Evolutionary conservation across 2,888 invertebrate species (phyloP).

Genomic region (Hyppa rectilinea): DNA sequence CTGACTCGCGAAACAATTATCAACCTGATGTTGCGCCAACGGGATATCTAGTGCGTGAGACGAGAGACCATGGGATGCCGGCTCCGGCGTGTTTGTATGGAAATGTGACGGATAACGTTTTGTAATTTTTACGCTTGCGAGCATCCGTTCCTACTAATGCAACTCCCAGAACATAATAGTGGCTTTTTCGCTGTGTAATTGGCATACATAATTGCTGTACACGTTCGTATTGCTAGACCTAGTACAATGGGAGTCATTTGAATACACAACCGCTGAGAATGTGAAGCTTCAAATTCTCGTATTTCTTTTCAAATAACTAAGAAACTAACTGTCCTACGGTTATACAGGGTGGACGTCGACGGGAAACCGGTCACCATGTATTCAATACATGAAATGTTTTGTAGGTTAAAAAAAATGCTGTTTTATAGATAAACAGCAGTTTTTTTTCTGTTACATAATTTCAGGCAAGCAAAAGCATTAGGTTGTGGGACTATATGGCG

Average conservation of each 20-base stretch:
- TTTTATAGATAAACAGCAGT: too few species aligned
- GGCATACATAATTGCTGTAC: constrained; percentile 55
- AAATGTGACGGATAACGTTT: constrained; percentile 60
- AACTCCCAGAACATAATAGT: constrained; percentile 52
- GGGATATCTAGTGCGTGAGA: constrained; percentile 68
- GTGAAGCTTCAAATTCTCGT: constrained; percentile 9
- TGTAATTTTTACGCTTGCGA: constrained; percentile 62
- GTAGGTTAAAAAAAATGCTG: too few species aligned
- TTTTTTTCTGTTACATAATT: too few species aligned
- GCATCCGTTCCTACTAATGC: constrained; percentile 56
- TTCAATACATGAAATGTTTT: too few species aligned
- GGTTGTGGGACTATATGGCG: too few species aligned
- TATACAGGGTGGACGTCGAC: too few species aligned
- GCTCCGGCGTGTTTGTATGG: constrained; percentile 59
- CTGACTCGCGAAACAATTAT: constrained; percentile 81
- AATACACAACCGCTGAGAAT: constrained; percentile 44
- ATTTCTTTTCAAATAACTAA: constrained; percentile 19
- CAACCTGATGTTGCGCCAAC: constrained; percentile 72
- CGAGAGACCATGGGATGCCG: constrained; percentile 39
- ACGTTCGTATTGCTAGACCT: constrained; percentile 46
- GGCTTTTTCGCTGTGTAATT: constrained; percentile 57
- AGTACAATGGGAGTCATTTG: constrained; percentile 57
- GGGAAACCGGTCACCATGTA: too few species aligned
- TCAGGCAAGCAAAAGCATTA: too few species aligned
- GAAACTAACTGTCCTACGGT: background rate